A percentile compares a stretch with the other conserved stretches of the same genome.
Evolutionary conservation across 2,797 vertebrate genomes (phyloP).

Genomic region (Sparidentex hasta): DNA sequence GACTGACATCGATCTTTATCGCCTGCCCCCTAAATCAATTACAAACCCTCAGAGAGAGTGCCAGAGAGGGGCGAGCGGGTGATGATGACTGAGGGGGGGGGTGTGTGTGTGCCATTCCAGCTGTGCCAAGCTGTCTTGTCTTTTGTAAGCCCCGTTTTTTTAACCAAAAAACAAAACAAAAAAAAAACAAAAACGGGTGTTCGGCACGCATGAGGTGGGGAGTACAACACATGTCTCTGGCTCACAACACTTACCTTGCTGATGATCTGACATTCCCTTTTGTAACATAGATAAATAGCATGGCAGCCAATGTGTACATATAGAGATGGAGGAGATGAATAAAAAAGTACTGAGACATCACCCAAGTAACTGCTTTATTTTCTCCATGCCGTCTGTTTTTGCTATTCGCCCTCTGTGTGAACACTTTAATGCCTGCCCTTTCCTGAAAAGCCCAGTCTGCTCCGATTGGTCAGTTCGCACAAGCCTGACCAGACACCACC

Average conservation of each 20-base stretch:
- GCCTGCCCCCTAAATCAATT: conserved; percentile 91
- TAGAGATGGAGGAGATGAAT: no score
- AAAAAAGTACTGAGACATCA: no score
- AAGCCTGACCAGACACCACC: no score
- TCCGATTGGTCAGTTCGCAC: no score
- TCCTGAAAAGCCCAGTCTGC: no score
- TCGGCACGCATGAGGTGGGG: not conserved
- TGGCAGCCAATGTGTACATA: no score
- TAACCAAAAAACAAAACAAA: conserved; percentile 21
- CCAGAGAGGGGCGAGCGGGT: conserved; percentile 56
- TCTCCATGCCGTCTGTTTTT: no score
- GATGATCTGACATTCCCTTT: not conserved
- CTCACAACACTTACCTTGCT: not conserved
- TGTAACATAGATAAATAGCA: not conserved
- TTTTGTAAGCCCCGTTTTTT: conserved; percentile 33
- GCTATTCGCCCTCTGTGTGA: no score
- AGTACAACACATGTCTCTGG: not conserved
- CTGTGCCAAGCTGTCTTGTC: conserved; percentile 51
- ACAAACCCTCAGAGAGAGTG: conserved; percentile 66
- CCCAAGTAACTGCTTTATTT: no score
- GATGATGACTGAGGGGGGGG: conserved; percentile 33
- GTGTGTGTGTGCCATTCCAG: conserved; percentile 53
- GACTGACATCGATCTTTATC: conserved; percentile 94
- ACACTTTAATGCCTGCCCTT: no score
- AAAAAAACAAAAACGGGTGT: conserved; percentile 23